Conservation (phyloP, 2,888 invertebrate species). For the Lithophane semibrunnea region DNA sequence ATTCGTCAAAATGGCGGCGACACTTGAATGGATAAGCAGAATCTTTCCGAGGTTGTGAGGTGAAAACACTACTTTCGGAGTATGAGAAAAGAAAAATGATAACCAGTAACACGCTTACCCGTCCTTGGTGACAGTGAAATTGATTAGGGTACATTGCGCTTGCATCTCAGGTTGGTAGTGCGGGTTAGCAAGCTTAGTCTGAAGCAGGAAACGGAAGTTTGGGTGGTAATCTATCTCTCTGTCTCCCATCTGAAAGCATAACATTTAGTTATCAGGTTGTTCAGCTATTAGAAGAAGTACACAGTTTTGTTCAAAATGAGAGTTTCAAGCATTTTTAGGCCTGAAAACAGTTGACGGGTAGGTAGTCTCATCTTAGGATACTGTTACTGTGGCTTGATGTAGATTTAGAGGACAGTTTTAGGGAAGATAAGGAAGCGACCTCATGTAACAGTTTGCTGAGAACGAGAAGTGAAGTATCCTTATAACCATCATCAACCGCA, state of each 20-base stretch:
- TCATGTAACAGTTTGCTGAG: background rate
- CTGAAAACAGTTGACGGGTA: background rate
- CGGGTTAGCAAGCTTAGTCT: slow-evolving; percentile 98
- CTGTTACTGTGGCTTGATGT: background rate
- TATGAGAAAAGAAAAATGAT: too few species aligned
- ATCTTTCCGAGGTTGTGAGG: too few species aligned
- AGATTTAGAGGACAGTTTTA: background rate
- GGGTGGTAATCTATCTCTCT: slow-evolving; percentile 97
- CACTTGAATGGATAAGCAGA: too few species aligned
- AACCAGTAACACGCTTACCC: slow-evolving; percentile 85
- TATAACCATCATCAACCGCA: background rate
- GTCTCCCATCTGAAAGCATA: slow-evolving; percentile 95
- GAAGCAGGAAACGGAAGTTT: slow-evolving; percentile 95
- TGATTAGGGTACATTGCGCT: slow-evolving; percentile 98
- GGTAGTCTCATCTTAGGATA: background rate
- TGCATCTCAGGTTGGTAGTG: slow-evolving; percentile 99
- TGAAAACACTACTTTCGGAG: too few species aligned
- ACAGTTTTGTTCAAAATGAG: background rate
- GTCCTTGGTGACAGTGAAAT: slow-evolving; percentile 98
- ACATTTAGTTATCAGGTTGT: background rate
- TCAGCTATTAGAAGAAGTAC: background rate
- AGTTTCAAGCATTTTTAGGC: background rate
- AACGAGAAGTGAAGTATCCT: background rate
- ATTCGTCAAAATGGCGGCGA: too few species aligned
- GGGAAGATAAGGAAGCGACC: background rate